Conservation (phyloP, 1,140 invertebrate genomes). For the Pseudomyrmex cubaensis region DNA sequence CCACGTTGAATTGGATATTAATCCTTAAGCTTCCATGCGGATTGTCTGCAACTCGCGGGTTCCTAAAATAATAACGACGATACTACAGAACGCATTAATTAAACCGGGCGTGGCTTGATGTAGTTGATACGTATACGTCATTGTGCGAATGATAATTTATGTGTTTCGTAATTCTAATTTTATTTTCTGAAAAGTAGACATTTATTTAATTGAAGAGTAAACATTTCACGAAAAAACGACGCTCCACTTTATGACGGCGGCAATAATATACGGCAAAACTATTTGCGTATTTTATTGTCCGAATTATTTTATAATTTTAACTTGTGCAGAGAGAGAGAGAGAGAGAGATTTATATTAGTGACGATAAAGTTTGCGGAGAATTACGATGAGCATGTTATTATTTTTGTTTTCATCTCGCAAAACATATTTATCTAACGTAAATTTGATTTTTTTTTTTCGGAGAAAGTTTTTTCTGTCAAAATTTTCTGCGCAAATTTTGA, state of each 20-base stretch:
- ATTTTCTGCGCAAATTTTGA: neutral
- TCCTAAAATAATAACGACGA: slow-evolving; percentile 18
- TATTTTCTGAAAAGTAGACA: neutral
- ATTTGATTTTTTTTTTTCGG: slow-evolving; percentile 2
- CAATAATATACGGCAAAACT: too few relatives aligned
- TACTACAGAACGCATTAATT: neutral
- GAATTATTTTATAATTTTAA: neutral
- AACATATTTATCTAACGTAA: neutral
- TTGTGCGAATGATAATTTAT: too few relatives aligned
- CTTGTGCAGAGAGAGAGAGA: too few relatives aligned
- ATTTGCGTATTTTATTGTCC: too few relatives aligned
- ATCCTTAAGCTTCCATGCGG: slow-evolving; percentile 4
- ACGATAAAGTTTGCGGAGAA: slow-evolving; percentile 3
- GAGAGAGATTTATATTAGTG: neutral
- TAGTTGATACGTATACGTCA: neutral
- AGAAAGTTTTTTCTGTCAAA: neutral
- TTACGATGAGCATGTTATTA: neutral
- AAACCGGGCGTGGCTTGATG: neutral
- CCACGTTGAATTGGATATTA: slow-evolving; percentile 36
- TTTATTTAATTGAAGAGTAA: too few relatives aligned
- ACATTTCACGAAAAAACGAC: too few relatives aligned
- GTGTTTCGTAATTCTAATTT: slow-evolving; percentile 2
- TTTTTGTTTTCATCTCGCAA: neutral
- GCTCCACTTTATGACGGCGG: too few relatives aligned
- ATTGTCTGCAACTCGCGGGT: neutral